Evolutionary conservation across 92 coral and sea anemone species (phyloP).

Genomic region (Anthopleura xanthogrammica): DNA sequence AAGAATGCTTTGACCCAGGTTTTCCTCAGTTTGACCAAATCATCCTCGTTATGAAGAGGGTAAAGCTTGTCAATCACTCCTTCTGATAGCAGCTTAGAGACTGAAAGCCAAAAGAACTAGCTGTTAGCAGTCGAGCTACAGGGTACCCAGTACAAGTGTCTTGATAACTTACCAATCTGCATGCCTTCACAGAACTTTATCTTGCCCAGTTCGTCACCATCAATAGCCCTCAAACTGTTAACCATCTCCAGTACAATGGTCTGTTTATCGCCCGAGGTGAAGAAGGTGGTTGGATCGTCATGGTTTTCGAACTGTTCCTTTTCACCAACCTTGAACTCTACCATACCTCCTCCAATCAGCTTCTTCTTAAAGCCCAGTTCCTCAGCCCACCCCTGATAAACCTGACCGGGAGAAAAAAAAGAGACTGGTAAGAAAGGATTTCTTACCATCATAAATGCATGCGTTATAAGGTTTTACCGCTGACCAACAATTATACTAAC

Average conservation of each 20-base stretch:
- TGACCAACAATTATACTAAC: slow-evolving; percentile 17
- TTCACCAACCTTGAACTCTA: slow-evolving; percentile 76
- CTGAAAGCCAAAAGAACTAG: slow-evolving; percentile 27
- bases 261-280: slow-evolving; percentile 92
- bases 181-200: slow-evolving; percentile 96
- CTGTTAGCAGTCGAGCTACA: neutral
- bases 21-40: slow-evolving; percentile 83
- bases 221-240: slow-evolving; percentile 84
- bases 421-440: neutral
- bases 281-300: slow-evolving; percentile 90
- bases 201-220: slow-evolving; percentile 93
- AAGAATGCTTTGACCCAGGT: slow-evolving; percentile 95
- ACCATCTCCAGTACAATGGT: slow-evolving; percentile 93
- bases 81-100: slow-evolving; percentile 86
- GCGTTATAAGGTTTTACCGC: neutral
- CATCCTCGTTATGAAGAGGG: slow-evolving; percentile 95
- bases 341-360: slow-evolving; percentile 96
- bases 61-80: slow-evolving; percentile 94
- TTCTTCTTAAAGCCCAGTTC: slow-evolving; percentile 81
- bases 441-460: neutral
- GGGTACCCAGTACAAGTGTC: neutral
- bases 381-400: slow-evolving; percentile 80
- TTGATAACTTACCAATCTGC: slow-evolving; percentile 71
- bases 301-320: slow-evolving; percentile 69
- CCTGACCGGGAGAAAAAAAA: slow-evolving; percentile 9